These are phyloP conservation scores for Macquaria ambigua DNA, from an alignment of 2,113 vertebrate genomes.

Conservation along the genomic window DNA sequence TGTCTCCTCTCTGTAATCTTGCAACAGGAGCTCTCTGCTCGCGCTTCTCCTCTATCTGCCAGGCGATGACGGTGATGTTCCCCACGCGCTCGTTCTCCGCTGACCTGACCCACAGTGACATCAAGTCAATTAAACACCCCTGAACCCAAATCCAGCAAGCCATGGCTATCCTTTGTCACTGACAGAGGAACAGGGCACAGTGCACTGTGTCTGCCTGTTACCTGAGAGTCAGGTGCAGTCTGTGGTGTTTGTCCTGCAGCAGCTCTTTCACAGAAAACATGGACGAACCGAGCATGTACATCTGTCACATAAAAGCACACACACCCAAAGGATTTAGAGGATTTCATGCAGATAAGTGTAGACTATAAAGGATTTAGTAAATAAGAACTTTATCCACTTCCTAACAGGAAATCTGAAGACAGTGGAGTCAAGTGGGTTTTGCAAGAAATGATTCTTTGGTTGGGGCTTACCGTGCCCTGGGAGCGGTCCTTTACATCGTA, in stretches of 20 bases:
- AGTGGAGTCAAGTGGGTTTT: neutral
- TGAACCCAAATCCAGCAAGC: neutral
- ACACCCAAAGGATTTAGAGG: conserved; percentile 7
- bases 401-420: neutral
- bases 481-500: conserved; percentile 98
- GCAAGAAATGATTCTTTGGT: neutral
- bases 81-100: conserved; percentile 94
- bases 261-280: conserved; percentile 95
- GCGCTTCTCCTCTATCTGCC: conserved; percentile 96
- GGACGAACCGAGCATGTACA: conserved; percentile 97
- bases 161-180: too few species aligned
- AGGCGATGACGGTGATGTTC: conserved; percentile 96
- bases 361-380: neutral
- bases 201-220: conserved; percentile 69
- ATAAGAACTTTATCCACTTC: neutral
- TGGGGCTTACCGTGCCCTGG: conserved; percentile 94
- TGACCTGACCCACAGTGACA: conserved; percentile 85
- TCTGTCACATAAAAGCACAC: conserved; percentile 81
- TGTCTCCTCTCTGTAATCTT: conserved; percentile 89
- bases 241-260: conserved; percentile 93
- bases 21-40: conserved; percentile 91
- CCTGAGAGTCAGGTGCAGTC: conserved; percentile 95
- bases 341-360: neutral
- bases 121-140: neutral
- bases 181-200: neutral